Conservation (phyloP, 2,797 vertebrate species). For the Helarctos malayanus region DNA sequence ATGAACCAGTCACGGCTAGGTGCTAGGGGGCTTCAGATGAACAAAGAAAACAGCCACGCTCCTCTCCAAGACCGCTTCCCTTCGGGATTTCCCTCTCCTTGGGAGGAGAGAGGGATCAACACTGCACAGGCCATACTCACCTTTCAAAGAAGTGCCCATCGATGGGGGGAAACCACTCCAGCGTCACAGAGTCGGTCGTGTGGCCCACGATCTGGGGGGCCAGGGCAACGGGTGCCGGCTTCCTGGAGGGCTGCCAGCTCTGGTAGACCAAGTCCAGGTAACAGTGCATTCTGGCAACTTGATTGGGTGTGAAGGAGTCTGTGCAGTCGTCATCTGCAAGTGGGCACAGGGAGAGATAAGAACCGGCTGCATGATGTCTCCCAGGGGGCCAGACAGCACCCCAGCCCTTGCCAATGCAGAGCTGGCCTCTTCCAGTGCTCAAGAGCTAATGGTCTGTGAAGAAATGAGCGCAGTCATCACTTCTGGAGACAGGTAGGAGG, state of each 20-base stretch:
- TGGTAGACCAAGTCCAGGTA: conserved; percentile 98
- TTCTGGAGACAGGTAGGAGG: conserved; percentile 84
- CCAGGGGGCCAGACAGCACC: not conserved
- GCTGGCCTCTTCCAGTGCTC: conserved; percentile 73
- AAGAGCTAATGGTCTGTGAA: conserved; percentile 87
- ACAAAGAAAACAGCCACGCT: not conserved
- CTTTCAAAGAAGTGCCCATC: conserved; percentile 97
- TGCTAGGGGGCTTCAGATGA: not conserved
- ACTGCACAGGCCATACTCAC: conserved; percentile 91
- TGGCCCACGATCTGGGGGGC: conserved; percentile 96
- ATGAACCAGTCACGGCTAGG: not conserved
- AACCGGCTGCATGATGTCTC: not conserved
- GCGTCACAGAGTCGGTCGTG: conserved; percentile 90
- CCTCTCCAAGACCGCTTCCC: not conserved
- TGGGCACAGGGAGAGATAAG: conserved; percentile 71
- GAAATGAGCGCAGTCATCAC: conserved; percentile 83
- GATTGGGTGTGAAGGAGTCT: conserved; percentile 98
- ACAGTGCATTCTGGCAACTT: conserved; percentile 99
- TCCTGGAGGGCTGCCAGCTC: conserved; percentile 95
- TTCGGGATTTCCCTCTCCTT: conserved; percentile 7
- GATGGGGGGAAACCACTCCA: conserved; percentile 99
- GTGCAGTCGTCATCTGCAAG: conserved; percentile 97
- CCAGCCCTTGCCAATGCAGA: not conserved
- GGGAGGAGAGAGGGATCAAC: not conserved
- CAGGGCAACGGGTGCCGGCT: conserved; percentile 95